Conservation (phyloP, 2,888 invertebrate genomes). For the Cordilura impudica region DNA sequence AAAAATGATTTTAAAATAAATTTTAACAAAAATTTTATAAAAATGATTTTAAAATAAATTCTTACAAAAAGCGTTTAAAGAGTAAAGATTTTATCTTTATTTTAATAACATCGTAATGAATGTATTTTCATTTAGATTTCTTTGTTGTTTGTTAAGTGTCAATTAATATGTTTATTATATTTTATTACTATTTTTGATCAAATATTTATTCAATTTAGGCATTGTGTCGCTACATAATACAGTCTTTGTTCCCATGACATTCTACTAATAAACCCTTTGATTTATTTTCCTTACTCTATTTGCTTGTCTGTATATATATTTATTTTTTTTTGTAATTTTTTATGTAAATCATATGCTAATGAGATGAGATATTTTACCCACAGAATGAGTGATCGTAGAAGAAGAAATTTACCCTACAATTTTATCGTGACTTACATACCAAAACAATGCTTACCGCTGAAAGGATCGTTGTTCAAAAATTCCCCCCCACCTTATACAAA, state of each 20-base stretch:
- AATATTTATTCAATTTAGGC: conserved; percentile 57
- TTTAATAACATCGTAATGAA: not conserved
- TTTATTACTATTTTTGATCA: conserved; percentile 48
- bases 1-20: not conserved
- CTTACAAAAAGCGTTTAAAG: not conserved
- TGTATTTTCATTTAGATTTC: conserved; percentile 48
- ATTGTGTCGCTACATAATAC: conserved; percentile 34
- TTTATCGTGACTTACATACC: conserved; percentile 58
- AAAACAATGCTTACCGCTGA: conserved; percentile 35
- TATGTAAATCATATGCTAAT: conserved; percentile 47
- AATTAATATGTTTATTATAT: conserved; percentile 57
- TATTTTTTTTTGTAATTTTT: no score
- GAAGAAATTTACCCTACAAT: conserved; percentile 36
- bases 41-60: not conserved
- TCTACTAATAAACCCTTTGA: conserved; percentile 13
- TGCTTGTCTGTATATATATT: not conserved
- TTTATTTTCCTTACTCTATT: conserved; percentile 12
- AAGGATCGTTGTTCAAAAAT: conserved; percentile 2
- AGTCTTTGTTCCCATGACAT: conserved; percentile 62
- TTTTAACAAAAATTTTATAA: not conserved
- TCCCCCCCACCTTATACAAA: not conserved
- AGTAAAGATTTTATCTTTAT: not conserved
- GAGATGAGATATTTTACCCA: not conserved
- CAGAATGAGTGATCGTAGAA: conserved; percentile 30
- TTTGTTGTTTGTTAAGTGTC: conserved; percentile 51